Percentiles rank a stretch among this genome's conserved stretches.
phyloP scores from a whole-genome alignment of 2,888 invertebrate species.

The Xestia c-nigrum region DNA sequence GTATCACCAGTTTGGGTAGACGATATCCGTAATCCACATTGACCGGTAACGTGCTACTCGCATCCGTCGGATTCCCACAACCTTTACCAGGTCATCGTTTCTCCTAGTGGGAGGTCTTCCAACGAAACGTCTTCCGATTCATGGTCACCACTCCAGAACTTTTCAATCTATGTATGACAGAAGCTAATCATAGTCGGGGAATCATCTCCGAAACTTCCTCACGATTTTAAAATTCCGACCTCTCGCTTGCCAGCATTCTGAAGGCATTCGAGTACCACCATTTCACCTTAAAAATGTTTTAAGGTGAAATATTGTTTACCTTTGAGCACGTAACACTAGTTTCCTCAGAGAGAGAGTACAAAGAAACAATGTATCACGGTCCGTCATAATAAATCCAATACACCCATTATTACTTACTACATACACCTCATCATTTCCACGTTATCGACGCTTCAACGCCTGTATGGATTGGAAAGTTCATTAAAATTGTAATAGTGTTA shows the following conservation, averaged over 20 bases:
- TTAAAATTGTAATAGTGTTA: slow-evolving; percentile 46
- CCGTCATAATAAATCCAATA: slow-evolving; percentile 48
- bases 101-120: too few species aligned
- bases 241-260: neutral
- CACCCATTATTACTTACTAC: slow-evolving; percentile 15
- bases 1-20: neutral
- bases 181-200: neutral
- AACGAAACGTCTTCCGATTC: too few species aligned
- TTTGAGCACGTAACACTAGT: slow-evolving; percentile 1
- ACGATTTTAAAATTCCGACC: neutral
- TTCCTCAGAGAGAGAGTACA: slow-evolving; percentile 45
- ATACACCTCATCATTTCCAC: slow-evolving; percentile 38
- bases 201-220: neutral
- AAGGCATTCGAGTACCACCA: neutral
- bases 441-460: slow-evolving; percentile 31
- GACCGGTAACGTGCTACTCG: too few species aligned
- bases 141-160: too few species aligned
- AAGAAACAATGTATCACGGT: slow-evolving; percentile 43
- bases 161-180: neutral
- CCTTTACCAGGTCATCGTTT: too few species aligned
- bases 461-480: slow-evolving; percentile 54
- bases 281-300: neutral
- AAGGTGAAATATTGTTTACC: neutral
- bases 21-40: neutral
- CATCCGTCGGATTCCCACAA: too few species aligned